Base-by-base conservation (phyloP, 1,140 invertebrate species). In the Magallana gigas region DNA sequence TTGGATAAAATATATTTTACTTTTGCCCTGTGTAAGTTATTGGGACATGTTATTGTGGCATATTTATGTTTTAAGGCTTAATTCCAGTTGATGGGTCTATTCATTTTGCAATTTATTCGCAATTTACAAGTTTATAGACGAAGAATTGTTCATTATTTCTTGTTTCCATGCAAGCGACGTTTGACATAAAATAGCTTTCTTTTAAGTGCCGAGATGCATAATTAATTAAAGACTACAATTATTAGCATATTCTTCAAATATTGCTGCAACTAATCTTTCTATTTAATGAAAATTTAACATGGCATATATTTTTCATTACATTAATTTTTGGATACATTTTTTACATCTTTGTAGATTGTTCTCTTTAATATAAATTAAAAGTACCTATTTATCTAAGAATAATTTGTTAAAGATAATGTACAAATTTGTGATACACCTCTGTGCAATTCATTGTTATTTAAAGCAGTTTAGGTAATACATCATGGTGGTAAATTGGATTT, bases 1-100 rank as follows among this genome's bases (percentile, higher is more conserved):
- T 80, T 84, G 86, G 88, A 84, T 76, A 87, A 86, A 83, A 80
- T 58, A 83, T 85, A 16, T 83, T 71, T 76, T 9, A n/a, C 58
- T 14, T 88, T 68, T 82, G 14, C 23, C 59, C 12, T 48, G 23
- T 57, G 8, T 59, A n/a, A 80, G 36, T 57, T 16, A 36, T 62
- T 29, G 36, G 29, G 7, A 56, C 56, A 60, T 12, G 3, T 29
- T 9, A 6, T 36, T 23, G 3, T 29, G 36, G 12, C 12, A 76
- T 76, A 11, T 76, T 29, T 76, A 29, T 76, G 36, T 29, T 29
- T 36, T 36, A 29, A 76, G 11, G 0, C 23, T 36, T 76, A 12
- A 29, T 76, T 36, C 9, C 7, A 36, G 23, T 29, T 12, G 6
- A 12, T 62, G 11, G n/a, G 0, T 11, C 5, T n/a, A 6, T 62